Evolutionary conservation across 2,797 vertebrate species (phyloP).

Genomic region (Florisuga fusca): DNA sequence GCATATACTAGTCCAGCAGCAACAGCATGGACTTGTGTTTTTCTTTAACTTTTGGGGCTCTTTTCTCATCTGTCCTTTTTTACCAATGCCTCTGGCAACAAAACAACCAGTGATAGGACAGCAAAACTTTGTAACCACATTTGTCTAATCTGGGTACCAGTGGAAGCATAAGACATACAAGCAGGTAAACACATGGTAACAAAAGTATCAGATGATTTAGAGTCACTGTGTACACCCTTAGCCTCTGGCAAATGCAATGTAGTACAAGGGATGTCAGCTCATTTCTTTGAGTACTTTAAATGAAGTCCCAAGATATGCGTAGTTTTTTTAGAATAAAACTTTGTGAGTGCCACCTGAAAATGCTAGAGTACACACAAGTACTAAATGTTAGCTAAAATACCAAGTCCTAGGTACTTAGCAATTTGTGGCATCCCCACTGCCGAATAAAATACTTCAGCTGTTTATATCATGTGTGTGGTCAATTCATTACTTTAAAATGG

Average conservation of each 20-base stretch:
- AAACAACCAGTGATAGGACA: neutral
- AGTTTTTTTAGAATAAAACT: neutral
- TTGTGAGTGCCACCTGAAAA: neutral
- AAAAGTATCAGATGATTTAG: neutral
- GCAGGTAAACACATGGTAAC: neutral
- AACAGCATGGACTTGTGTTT: neutral
- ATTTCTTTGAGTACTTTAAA: neutral
- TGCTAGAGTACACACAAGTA: neutral
- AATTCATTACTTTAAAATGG: neutral
- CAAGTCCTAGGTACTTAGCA: neutral
- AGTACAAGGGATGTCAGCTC: neutral
- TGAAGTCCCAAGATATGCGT: neutral
- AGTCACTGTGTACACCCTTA: neutral
- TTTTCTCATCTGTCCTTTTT: neutral
- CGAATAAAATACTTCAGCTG: neutral
- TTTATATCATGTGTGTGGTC: neutral
- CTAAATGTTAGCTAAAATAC: neutral
- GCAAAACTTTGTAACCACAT: neutral
- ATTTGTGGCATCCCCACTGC: neutral
- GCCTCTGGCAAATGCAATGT: neutral
- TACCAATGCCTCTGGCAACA: neutral
- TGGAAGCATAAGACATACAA: neutral
- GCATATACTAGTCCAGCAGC: neutral
- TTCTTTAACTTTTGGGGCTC: neutral
- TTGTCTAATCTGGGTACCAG: conserved; percentile 13